Conservation (phyloP, 35 echinoderm and acorn worm species). For the Ophioderma brevispina region DNA sequence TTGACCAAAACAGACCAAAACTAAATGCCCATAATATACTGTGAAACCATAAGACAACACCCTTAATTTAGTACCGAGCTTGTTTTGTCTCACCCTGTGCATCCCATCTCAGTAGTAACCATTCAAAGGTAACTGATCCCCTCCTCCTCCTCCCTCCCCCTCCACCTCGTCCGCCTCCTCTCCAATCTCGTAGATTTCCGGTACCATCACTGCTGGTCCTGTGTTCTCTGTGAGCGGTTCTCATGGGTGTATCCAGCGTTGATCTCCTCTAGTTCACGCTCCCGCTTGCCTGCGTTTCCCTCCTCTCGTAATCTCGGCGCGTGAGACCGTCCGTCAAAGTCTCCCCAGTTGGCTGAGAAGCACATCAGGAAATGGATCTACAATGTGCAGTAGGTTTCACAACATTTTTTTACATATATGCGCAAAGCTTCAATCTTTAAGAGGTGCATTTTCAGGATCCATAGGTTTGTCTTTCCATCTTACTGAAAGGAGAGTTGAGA, state of each 20-base stretch:
- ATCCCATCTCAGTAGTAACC: not conserved
- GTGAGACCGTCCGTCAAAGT: slow-evolving; percentile 43
- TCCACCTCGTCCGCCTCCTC: not conserved
- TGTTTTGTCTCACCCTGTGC: no score
- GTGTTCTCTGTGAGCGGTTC: not conserved
- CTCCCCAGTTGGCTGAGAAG: slow-evolving; percentile 39
- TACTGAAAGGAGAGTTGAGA: no score
- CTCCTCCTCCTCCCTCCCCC: not conserved
- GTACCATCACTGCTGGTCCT: not conserved
- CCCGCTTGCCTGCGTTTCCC: not conserved
- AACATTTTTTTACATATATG: no score
- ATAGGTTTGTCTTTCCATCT: no score
- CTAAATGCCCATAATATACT: no score
- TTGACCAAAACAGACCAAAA: no score
- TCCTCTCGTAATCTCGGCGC: slow-evolving; percentile 29
- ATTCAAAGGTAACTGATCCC: not conserved
- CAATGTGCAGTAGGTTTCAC: not conserved
- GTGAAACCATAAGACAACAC: no score
- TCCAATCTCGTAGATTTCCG: not conserved
- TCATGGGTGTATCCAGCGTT: not conserved
- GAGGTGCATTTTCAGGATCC: no score
- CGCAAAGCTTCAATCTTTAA: no score
- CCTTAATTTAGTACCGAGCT: no score
- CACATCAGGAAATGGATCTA: slow-evolving; percentile 55
- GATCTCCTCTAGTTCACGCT: slow-evolving; percentile 41